Base-by-base conservation (phyloP, 1,140 invertebrate genomes). In the Drosophila miranda region DNA sequence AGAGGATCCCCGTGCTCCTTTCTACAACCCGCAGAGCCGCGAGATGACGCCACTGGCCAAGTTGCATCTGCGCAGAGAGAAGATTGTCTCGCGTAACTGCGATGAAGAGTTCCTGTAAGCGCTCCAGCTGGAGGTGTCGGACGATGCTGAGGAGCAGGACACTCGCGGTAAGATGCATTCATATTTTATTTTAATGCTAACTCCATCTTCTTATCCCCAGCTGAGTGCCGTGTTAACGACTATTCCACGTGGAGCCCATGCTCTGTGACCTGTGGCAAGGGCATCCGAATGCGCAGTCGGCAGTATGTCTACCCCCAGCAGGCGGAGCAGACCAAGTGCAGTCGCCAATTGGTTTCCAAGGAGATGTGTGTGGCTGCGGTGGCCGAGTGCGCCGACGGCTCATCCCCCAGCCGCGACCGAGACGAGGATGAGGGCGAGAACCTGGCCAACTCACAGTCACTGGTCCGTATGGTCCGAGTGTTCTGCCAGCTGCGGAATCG, bases 211-310 rank as follows among this genome's bases (percentile, higher is more conserved):
- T 3, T 2, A 3, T 14, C 89, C 91, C 16, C 75, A 96, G 96
- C 95, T 59, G 96, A 96, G 90, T 98, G 96, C 90, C 93, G 92
- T 5, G 95, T 96, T 6, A 94, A 93, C 2, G 94, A 95, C 26
- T 97, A 95, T 91, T 93, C 93, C 1, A 86, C 93, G 13, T 98
- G 96, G 96, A 95, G 94, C 16, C 91, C 93, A 1, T 98, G 97
- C 91, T 97, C 96, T 1, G 97, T 96, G 43, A 94, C 93, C 13
- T 98, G 97, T 90, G 97, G 97, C 13, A 98, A 98, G 92, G 97
- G 97, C 2, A 92, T 97, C 45, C 93, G 95, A 71, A 96, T 97
- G 94, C 93, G 97, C 67, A 94, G 92, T 21, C 92, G 97, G 56
- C 91, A 94, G 62, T 98, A 97, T 91, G 81, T 93, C 44, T 94